phyloP scores from a whole-genome alignment of 2,888 invertebrate species.

The Synergus umbraculus region DNA sequence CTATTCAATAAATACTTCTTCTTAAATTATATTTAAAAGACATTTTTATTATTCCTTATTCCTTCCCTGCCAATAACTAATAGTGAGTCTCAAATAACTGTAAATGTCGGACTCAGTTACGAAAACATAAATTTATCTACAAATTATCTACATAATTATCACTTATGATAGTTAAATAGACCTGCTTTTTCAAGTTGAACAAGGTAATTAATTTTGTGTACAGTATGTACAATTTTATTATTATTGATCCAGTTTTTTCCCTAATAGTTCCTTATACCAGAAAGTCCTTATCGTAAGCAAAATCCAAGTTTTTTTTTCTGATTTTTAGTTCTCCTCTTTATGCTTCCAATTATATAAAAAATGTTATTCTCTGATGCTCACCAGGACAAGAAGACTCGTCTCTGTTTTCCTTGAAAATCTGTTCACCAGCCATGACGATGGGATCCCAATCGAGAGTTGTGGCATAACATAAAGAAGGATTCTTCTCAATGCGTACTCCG shows the following conservation, averaged over 20 bases:
- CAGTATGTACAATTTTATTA: too few species aligned
- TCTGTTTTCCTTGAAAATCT: slow-evolving; percentile 69
- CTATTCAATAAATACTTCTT: too few species aligned
- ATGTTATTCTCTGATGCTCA: slow-evolving; percentile 40
- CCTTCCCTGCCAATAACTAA: too few species aligned
- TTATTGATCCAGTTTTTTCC: too few species aligned
- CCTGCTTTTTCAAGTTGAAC: too few species aligned
- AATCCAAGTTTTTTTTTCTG: too few species aligned
- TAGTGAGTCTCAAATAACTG: slow-evolving; percentile 3
- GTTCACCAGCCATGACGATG: slow-evolving; percentile 79
- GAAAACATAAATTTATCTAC: background rate
- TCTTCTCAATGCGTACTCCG: slow-evolving; percentile 87
- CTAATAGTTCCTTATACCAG: too few species aligned
- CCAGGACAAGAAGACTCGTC: slow-evolving; percentile 62
- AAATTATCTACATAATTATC: background rate
- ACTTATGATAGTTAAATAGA: background rate
- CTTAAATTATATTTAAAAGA: too few species aligned
- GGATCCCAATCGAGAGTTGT: slow-evolving; percentile 84
- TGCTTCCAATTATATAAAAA: background rate
- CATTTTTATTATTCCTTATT: too few species aligned
- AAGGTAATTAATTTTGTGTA: too few species aligned
- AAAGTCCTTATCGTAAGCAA: too few species aligned
- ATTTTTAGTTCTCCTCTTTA: too few species aligned
- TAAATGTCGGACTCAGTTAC: slow-evolving; percentile 17
- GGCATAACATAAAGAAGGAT: slow-evolving; percentile 87